phyloP scores from a whole-genome alignment of 37 sponge, comb jelly and placozoan genomes.

The Crambe crambe region DNA sequence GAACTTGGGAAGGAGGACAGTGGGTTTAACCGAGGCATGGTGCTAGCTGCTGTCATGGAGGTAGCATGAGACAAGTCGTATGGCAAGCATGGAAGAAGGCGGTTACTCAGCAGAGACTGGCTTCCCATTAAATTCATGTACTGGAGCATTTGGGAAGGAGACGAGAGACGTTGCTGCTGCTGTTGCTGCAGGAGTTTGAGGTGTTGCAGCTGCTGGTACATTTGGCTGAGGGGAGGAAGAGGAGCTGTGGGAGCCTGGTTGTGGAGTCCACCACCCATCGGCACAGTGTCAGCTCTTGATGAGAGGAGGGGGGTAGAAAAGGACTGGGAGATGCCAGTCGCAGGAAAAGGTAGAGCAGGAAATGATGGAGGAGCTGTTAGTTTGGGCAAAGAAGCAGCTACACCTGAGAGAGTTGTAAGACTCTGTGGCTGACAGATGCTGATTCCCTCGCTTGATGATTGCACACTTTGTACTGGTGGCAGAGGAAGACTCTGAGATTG shows the following conservation, averaged over 20 bases:
- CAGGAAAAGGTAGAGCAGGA: background rate
- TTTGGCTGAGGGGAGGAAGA: background rate
- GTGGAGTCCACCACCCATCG: background rate
- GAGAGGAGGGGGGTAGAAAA: background rate
- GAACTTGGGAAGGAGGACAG: background rate
- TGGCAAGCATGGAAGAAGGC: background rate
- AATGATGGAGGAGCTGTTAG: background rate
- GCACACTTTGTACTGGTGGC: background rate
- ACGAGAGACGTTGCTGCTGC: background rate
- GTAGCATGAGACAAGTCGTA: background rate
- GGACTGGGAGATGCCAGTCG: background rate
- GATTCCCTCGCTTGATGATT: background rate
- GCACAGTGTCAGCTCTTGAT: background rate
- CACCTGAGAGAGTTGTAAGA: background rate
- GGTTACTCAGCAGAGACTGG: background rate
- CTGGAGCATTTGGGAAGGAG: conserved; percentile 28
- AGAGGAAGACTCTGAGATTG: background rate
- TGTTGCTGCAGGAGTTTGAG: conserved; percentile 24
- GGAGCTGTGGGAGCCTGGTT: background rate
- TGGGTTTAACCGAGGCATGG: background rate
- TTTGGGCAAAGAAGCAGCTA: no score
- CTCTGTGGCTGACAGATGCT: background rate
- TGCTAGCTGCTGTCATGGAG: background rate
- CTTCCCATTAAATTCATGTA: conserved; percentile 18
- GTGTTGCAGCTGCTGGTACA: conserved; percentile 1